phyloP scores from a whole-genome alignment of 2,797 vertebrate genomes.

The Rhynchonycteris naso region DNA sequence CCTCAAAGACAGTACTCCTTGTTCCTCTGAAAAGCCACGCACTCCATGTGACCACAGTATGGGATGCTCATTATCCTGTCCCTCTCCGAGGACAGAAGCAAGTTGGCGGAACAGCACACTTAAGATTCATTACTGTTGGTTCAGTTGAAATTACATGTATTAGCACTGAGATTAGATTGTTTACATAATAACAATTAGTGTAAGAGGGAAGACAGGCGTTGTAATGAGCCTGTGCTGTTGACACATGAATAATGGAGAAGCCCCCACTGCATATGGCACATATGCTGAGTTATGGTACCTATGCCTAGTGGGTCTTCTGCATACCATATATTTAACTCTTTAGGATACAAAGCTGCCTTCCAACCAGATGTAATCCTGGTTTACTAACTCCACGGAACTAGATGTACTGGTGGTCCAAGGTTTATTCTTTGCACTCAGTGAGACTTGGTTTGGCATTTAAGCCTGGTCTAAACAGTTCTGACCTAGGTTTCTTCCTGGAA shows the following conservation, averaged over 20 bases:
- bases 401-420: not conserved
- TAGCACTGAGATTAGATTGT: conserved; percentile 27
- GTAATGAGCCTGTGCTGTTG: not conserved
- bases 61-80: not conserved
- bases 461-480: not conserved
- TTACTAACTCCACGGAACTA: not conserved
- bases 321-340: not conserved
- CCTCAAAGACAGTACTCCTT: not conserved
- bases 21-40: not conserved
- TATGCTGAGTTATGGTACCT: not conserved
- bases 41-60: not conserved
- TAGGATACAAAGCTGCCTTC: not conserved
- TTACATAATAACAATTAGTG: conserved; percentile 23
- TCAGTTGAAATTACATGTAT: conserved; percentile 23
- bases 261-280: too few species aligned
- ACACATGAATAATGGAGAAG: not conserved
- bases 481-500: not conserved
- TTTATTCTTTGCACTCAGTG: not conserved
- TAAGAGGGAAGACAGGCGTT: not conserved
- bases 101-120: not conserved
- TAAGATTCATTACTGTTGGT: not conserved
- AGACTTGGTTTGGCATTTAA: not conserved
- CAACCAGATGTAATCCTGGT: not conserved
- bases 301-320: not conserved
- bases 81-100: not conserved